These are phyloP conservation scores for Metopia argyrocephala DNA, from an alignment of 2,888 invertebrate genomes.

Conservation along the genomic window DNA sequence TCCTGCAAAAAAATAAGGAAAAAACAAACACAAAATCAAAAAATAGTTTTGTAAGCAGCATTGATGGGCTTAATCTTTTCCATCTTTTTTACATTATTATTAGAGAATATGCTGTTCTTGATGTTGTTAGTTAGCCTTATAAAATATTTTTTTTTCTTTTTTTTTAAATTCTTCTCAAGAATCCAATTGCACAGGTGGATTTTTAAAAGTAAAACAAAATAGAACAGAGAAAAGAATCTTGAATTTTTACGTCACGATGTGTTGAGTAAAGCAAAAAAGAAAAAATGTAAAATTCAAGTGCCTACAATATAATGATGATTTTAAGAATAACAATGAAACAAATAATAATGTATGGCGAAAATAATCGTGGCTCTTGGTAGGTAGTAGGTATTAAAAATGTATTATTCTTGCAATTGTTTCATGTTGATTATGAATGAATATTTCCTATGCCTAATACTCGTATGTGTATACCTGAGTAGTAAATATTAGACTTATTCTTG, in stretches of 20 bases:
- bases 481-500: neutral
- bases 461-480: neutral
- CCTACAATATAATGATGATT: neutral
- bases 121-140: constrained; percentile 20
- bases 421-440: too few species aligned
- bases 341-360: neutral
- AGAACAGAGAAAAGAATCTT: constrained; percentile 23
- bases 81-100: constrained; percentile 48
- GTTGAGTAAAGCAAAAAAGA: neutral
- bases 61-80: constrained; percentile 24
- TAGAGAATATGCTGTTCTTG: constrained; percentile 37
- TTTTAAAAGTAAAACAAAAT: neutral
- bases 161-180: constrained; percentile 33
- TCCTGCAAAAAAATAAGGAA: too few species aligned
- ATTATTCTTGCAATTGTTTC: too few species aligned
- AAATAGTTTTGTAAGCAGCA: too few species aligned
- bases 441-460: too few species aligned
- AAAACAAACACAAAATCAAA: too few species aligned
- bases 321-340: neutral
- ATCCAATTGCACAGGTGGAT: constrained; percentile 58
- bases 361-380: too few species aligned
- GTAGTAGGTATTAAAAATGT: too few species aligned
- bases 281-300: neutral
- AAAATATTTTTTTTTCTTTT: constrained; percentile 3
- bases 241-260: constrained; percentile 46